Conservation (phyloP, 2,113 vertebrate genomes). For the Myrmecophaga tridactyla region DNA sequence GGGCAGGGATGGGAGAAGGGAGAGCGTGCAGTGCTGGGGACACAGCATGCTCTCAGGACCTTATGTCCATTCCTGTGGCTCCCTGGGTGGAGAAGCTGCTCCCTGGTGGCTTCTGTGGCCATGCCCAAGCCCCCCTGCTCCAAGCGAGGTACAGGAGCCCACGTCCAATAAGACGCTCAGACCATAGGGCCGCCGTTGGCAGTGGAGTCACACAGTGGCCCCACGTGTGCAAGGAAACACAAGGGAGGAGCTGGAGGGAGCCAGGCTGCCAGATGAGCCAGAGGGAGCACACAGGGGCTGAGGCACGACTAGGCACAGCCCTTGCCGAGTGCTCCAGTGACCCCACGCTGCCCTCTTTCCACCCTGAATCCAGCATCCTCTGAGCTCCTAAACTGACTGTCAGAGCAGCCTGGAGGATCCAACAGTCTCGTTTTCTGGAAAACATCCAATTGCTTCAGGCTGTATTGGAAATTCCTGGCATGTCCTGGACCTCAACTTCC, state of each 20-base stretch:
- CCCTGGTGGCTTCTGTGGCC: background rate
- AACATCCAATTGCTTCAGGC: background rate
- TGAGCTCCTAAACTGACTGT: background rate
- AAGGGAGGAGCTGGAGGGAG: too few species aligned
- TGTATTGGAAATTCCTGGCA: background rate
- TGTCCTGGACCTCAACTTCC: background rate
- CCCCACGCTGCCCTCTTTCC: background rate
- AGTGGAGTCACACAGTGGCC: background rate
- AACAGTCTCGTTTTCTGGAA: background rate
- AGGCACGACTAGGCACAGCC: background rate
- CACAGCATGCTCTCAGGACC: background rate
- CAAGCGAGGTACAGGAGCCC: background rate
- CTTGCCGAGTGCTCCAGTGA: rapidly evolving
- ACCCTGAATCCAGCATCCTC: rapidly evolving
- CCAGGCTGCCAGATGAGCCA: background rate
- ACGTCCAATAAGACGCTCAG: rapidly evolving
- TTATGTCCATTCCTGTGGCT: background rate
- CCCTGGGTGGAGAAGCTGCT: background rate
- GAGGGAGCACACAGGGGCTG: background rate
- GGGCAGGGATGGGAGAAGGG: background rate
- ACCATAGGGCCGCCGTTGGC: background rate
- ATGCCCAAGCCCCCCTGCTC: background rate
- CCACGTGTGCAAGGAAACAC: too few species aligned
- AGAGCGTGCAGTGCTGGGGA: background rate
- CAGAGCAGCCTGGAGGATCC: background rate